A percentile compares a stretch with the other conserved stretches of the same genome.
phyloP scores from a whole-genome alignment of 2,797 vertebrate species.

The Tangara arthus region DNA sequence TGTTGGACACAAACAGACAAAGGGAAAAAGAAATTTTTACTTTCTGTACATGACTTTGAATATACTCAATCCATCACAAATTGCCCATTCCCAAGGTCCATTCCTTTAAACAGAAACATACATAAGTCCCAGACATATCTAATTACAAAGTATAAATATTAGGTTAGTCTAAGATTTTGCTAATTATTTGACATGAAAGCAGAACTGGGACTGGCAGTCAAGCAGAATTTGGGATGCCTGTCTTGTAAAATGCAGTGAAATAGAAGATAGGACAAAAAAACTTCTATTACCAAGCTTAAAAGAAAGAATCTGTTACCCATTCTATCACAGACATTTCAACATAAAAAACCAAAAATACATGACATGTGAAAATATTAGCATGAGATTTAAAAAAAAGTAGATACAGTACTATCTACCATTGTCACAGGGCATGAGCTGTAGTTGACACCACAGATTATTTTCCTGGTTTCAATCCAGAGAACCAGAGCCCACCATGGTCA shows the following conservation, averaged over 20 bases:
- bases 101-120: slow-evolving; percentile 9
- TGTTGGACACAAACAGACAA: background rate
- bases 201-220: background rate
- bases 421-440: background rate
- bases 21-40: background rate
- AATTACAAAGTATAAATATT: background rate
- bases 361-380: background rate
- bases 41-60: background rate
- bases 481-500: background rate
- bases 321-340: background rate
- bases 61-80: background rate
- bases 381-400: background rate
- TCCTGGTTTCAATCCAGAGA: background rate
- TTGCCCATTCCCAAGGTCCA: background rate
- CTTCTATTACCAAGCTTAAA: background rate
- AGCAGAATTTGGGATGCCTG: background rate
- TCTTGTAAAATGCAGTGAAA: background rate
- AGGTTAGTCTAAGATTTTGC: background rate
- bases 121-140: background rate
- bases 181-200: background rate
- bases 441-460: background rate
- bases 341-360: background rate
- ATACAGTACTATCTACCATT: background rate
- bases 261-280: background rate
- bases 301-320: background rate